Percentiles rank a stretch among this genome's conserved stretches.
These are phyloP conservation scores for Natator depressus DNA, from an alignment of 2,113 vertebrate species.

Conservation along the genomic window DNA sequence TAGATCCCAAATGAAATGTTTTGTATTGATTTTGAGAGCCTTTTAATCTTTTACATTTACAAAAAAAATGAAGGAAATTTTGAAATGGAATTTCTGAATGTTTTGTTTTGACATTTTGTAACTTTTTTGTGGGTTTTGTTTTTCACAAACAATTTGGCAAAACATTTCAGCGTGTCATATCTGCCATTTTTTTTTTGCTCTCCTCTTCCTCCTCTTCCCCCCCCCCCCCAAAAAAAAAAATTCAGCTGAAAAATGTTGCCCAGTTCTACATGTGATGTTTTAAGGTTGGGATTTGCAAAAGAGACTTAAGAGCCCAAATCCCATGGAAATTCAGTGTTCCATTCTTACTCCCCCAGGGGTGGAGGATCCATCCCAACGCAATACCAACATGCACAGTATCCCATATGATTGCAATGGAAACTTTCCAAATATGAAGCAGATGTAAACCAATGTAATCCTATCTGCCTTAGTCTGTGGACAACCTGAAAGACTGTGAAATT, in stretches of 20 bases:
- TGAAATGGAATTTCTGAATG: not conserved
- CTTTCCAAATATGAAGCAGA: not conserved
- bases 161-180: not conserved
- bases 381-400: not conserved
- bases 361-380: fast-evolving
- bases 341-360: fast-evolving
- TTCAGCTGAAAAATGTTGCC: too few species aligned
- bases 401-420: not conserved
- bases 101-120: not conserved
- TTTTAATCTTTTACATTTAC: not conserved
- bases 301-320: not conserved
- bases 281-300: not conserved
- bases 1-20: not conserved
- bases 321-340: not conserved
- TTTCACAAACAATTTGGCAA: not conserved
- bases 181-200: too few species aligned
- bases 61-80: not conserved
- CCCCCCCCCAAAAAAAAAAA: too few species aligned
- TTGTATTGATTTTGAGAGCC: not conserved
- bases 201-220: too few species aligned
- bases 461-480: not conserved
- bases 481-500: not conserved
- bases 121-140: not conserved
- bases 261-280: not conserved
- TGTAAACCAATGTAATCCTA: not conserved